Base-by-base conservation (phyloP, 1,140 invertebrate species). In the Tribolium castaneum region DNA sequence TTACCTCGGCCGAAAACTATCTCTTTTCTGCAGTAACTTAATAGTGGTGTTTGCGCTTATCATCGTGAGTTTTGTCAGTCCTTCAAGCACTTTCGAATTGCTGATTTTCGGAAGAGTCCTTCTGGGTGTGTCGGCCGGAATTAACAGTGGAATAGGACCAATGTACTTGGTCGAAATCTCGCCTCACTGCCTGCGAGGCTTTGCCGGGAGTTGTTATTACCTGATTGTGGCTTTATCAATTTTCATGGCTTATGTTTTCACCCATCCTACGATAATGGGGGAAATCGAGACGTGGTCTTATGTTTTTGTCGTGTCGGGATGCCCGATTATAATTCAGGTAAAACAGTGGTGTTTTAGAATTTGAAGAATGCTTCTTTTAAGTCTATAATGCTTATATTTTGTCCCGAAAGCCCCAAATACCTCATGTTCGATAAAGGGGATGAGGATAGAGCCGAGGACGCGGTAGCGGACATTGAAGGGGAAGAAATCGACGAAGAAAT, bases 331-430 rank as follows among this genome's bases (percentile, higher is more conserved):
- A n/a, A n/a, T 66, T n/a, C 59, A 66, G 12, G 59, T 66, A 66
- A 66, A 12, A 10, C 1, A 10, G n/a, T 19, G 16, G 10, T 19
- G 12, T 13, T 52, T 52, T 52, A 52, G 13, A 52, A 12, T 2
- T 14, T 52, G 51, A 13, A 45, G 9, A 45, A 45, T 45, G 39
- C 7, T 45, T 45, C 2, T 45, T 9, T 45, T 10, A 45, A 45
- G 39, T 45, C 39, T 9, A 45, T 19, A 19, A 14, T 66, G 59
- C 30, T 95, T 0, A 83, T 96, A 14, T 85, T 96, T n/a, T 97
- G 95, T 79, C 95, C 96, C 0, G 96, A 98, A 82, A 96, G 94
- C 5, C 96, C 96, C 0, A 95, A 96, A 82, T 96, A 91, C 83
- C 87, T 95, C 9, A 86, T 97, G 12, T 88, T 96, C 50, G 92